phyloP scores from a whole-genome alignment of 2,888 invertebrate genomes.

The Scaptomyza cyrtandrae region DNA sequence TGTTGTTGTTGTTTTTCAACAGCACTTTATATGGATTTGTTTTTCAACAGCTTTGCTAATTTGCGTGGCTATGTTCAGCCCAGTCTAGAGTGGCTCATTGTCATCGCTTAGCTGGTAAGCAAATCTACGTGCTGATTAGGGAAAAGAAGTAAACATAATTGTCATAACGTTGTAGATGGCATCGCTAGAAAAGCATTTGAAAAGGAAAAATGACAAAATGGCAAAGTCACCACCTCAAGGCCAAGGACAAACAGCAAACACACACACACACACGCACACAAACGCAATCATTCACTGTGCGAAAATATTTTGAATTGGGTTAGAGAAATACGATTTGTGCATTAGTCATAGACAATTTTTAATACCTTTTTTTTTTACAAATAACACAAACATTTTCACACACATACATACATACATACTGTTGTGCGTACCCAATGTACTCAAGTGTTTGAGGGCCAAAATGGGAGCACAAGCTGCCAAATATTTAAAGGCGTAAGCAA shows the following conservation, averaged over 20 bases:
- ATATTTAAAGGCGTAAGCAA: slow-evolving; percentile 31
- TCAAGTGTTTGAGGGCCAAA: slow-evolving; percentile 17
- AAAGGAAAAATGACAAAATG: slow-evolving; percentile 5
- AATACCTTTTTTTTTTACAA: slow-evolving; percentile 10
- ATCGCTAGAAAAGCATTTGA: slow-evolving; percentile 12
- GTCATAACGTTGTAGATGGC: slow-evolving; percentile 3
- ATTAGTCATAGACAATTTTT: slow-evolving; percentile 45
- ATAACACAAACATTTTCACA: too few relatives aligned
- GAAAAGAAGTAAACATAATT: slow-evolving; percentile 23
- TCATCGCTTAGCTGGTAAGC: slow-evolving; percentile 14
- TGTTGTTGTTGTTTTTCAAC: slow-evolving; percentile 5
- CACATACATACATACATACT: not conserved
- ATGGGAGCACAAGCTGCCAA: slow-evolving; percentile 30
- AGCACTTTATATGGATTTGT: slow-evolving; percentile 31
- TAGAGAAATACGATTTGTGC: slow-evolving; percentile 28
- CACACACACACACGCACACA: not conserved
- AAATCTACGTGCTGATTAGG: slow-evolving; percentile 41
- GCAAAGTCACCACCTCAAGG: slow-evolving; percentile 28
- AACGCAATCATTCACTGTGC: not conserved
- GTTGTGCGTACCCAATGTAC: not conserved
- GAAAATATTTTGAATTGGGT: slow-evolving; percentile 28
- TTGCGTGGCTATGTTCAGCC: not conserved
- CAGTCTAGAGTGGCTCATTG: slow-evolving; percentile 14
- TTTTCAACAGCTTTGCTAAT: not conserved
- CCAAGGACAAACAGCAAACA: slow-evolving; percentile 40